Percentiles rank a stretch among this genome's conserved stretches.
Conservation (phyloP, 2,888 invertebrate species). For the Pammene aurita region DNA sequence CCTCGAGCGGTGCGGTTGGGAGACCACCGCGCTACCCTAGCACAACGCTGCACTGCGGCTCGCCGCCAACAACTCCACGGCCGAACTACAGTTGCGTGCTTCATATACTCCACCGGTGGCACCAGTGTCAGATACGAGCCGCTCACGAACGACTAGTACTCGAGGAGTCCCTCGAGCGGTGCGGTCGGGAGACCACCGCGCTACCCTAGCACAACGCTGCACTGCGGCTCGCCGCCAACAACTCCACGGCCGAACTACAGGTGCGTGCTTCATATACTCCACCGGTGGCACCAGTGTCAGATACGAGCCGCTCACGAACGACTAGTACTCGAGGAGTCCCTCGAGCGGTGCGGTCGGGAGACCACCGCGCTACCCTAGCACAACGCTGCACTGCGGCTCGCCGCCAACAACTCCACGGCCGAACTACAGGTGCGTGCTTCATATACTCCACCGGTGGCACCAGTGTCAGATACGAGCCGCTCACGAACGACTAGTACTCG, state of each 20-base stretch:
- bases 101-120: neutral
- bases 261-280: slow-evolving; percentile 43
- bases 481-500: slow-evolving; percentile 72
- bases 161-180: slow-evolving; percentile 74
- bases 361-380: slow-evolving; percentile 74
- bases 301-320: neutral
- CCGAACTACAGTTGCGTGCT: slow-evolving; percentile 68
- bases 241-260: slow-evolving; percentile 78
- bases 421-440: slow-evolving; percentile 67
- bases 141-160: slow-evolving; percentile 93
- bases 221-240: slow-evolving; percentile 73
- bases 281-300: no score
- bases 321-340: slow-evolving; percentile 75
- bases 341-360: slow-evolving; percentile 75
- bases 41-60: slow-evolving; percentile 76
- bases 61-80: slow-evolving; percentile 75
- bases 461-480: neutral
- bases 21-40: slow-evolving; percentile 73
- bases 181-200: slow-evolving; percentile 73
- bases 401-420: slow-evolving; percentile 75
- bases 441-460: no score
- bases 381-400: slow-evolving; percentile 74
- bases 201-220: slow-evolving; percentile 77
- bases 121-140: slow-evolving; percentile 76
- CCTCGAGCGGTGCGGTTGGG: slow-evolving; percentile 68